Evolutionary conservation across 2,113 vertebrate genomes (phyloP), one percentile per base, ranked within the genome.

Genomic region (Trochalopteron elliotii): DNA sequence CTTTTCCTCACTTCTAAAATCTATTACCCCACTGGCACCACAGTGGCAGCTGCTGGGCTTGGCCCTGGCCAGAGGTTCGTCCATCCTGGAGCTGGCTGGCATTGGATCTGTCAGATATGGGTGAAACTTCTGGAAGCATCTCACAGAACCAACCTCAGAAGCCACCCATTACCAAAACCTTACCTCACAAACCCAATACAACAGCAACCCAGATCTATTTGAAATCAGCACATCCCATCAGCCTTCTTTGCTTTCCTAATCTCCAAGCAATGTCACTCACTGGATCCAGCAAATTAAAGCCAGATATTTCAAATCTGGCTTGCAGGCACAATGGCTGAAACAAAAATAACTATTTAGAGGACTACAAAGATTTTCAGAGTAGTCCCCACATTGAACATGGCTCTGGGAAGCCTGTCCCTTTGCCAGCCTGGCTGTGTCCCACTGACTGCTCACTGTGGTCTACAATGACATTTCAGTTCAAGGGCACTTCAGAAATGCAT

Each of bases 151-250:
- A 57, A 74, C 3, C 9, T 21, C 53, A 49, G 25, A 67, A 60
- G 45, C 25, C 30, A 45, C 22, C 12, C 68, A 47, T 27, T 22
- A 56, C 49, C 47, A 55, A 80, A 68, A 49, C 49, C 49, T 45
- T 75, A 27, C 37, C 23, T 28, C 20, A 42, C 9, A 56, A 60
- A 33, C 35, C n/a, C 18, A 61, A 7, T 14, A 28, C 31, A 55
- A 53, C 0, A 9, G 16, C 14, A 17, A 88, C 5, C 8, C 35
- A 37, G 7, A 49, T 9, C 42, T 37, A 15, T 28, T 11, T 33
- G 30, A 63, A 53, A 63, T 2, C 0, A 2, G 24, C 69, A 53
- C 1, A 3, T 20, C 6, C 30, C 21, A 27, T 7, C 33, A 47
- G 33, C 56, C 7, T 1, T 6, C 69, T 85, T 47, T 60, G 49